Conservation (phyloP, 2,113 vertebrate genomes). For the Oreochromis aureus region DNA sequence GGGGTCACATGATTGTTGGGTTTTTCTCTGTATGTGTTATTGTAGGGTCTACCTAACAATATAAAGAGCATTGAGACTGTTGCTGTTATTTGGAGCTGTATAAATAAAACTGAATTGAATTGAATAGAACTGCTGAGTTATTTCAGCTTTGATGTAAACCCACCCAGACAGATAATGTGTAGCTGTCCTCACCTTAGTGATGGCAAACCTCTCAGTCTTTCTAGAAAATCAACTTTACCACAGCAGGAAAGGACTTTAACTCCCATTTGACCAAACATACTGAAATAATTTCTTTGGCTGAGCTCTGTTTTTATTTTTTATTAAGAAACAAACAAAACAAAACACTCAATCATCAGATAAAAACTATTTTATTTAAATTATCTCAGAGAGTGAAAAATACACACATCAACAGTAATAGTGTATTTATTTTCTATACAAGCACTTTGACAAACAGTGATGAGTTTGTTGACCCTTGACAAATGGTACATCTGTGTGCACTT, state of each 20-base stretch:
- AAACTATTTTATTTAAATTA: conserved; percentile 22
- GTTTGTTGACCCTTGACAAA: not conserved
- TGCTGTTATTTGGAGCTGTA: not conserved
- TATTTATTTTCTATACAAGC: conserved; percentile 40
- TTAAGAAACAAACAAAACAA: not conserved
- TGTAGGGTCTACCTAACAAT: too few species aligned
- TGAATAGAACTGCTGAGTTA: not conserved
- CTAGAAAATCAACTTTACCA: not conserved
- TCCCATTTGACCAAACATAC: not conserved
- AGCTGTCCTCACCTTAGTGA: not conserved
- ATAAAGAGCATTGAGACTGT: not conserved
- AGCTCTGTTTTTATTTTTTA: not conserved
- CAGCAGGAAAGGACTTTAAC: not conserved
- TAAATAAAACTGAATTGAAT: not conserved
- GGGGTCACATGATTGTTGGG: too few species aligned
- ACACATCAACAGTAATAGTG: conserved; percentile 48
- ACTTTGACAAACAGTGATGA: conserved; percentile 19
- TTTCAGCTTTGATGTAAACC: not conserved
- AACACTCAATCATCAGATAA: not conserved
- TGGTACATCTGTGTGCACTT: not conserved
- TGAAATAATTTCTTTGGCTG: not conserved
- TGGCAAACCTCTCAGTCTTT: not conserved
- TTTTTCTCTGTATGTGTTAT: too few species aligned
- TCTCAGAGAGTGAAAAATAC: not conserved
- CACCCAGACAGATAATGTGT: not conserved